Percentiles rank a stretch among this genome's conserved stretches.
phyloP scores from a whole-genome alignment of 2,113 vertebrate species.

The Orycteropus afer region DNA sequence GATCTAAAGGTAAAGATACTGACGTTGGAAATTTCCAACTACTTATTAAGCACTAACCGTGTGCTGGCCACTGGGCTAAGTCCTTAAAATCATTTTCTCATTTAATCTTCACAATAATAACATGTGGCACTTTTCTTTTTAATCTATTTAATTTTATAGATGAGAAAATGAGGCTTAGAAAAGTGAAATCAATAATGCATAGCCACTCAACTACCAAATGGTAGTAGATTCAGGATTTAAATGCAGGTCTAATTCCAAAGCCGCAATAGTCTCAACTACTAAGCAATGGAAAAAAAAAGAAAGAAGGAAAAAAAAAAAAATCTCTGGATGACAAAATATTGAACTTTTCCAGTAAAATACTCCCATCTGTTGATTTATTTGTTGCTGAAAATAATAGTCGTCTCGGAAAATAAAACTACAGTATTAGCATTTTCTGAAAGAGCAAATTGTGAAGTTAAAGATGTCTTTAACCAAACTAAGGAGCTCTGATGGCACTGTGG shows the following conservation, averaged over 20 bases:
- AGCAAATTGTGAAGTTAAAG: neutral
- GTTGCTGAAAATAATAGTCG: neutral
- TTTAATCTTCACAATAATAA: neutral
- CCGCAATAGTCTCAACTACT: neutral
- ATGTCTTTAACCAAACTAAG: neutral
- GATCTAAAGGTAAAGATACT: neutral
- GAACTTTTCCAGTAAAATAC: constrained; percentile 33
- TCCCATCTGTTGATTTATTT: neutral
- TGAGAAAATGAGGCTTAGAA: neutral
- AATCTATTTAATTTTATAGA: neutral
- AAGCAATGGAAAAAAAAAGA: constrained; percentile 20
- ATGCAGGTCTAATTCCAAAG: neutral
- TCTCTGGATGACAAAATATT: neutral
- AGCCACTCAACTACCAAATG: neutral
- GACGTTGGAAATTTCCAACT: neutral
- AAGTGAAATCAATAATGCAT: neutral
- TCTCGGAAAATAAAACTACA: constrained; percentile 1
- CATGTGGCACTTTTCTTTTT: neutral
- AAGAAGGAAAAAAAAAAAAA: neutral
- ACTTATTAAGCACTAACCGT: neutral
- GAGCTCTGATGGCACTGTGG: no score
- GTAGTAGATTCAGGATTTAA: constrained; percentile 20
- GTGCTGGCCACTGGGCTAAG: neutral
- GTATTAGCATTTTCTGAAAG: constrained; percentile 10
- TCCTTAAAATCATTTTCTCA: constrained; percentile 21